Evolutionary conservation across 1,140 invertebrate species (phyloP), one percentile per base, ranked within the genome.

Genomic region (Lordiphosa stackelbergi): DNA sequence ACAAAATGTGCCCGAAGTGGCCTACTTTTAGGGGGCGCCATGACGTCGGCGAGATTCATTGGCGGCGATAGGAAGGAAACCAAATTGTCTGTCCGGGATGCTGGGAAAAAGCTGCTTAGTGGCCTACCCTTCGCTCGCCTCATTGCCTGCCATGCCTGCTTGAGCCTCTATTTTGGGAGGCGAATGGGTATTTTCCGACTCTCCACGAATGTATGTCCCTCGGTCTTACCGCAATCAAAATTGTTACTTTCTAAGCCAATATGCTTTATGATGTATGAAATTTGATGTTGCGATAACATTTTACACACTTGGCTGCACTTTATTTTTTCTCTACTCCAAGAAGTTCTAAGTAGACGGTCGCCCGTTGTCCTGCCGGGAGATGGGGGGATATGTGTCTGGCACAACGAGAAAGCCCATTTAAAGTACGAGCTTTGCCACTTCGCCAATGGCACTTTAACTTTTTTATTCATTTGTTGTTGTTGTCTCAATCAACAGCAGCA

Each of bases 181-280:
- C 43, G 54, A 70, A 70, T 68, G 62, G 68, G 66, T 70, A 63
- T 70, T 40, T 35, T 53, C 31, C 28, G 28, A 34, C 35, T 41
- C 6, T 9, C 1, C 12, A 54, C 42, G 51, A 53, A 49, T 41
- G 51, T 66, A 59, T 78, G 75, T 70, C 49, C 68, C 72, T 31
- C 28, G 28, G 77, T 59, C 46, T 83, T 83, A 83, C 77, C 78
- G 77, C 77, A 83, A 83, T 83, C 77, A 83, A 83, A 83, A 83
- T 83, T 83, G 77, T 83, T 83, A 83, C 77, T 69, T 83, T 83
- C 77, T 83, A 84, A 83, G 77, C 77, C 77, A 83, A 83, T 83
- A 83, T 83, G 77, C 83, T 83, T 83, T 83, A 83, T 83, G 77
- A 83, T 83, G 77, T 83, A 83, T 83, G 78, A 83, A 83, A 83